Evolutionary conservation across 2,888 invertebrate species (phyloP), one percentile per base, ranked within the genome.

Genomic region (Hydroisotoma schaefferi): DNA sequence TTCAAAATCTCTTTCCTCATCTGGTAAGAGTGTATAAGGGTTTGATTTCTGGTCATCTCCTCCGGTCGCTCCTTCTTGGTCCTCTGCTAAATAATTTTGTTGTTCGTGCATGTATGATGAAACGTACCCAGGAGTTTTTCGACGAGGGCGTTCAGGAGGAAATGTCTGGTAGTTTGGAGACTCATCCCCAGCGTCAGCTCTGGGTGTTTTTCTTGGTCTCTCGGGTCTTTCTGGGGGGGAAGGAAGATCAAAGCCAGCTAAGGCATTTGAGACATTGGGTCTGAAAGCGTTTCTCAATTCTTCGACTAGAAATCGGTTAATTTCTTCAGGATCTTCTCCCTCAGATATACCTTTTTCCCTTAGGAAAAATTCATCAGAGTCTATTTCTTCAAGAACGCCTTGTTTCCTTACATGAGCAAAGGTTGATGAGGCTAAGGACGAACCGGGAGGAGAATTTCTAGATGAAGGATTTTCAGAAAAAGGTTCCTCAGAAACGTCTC

Each of bases 281-380:
- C 83, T 81, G 74, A 90, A 86, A 27, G 88, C 88, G 77, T 89
- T 88, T 70, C 87, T 82, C 70, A 90, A 87, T 78, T 90, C 89
- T 54, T 84, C 84, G 73, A 86, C 87, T 58, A 90, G 81, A 74
- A 87, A 88, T 76, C 85, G 83, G 62, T 87, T 86, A 60, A 88
- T 81, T 77, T 87, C 86, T 75, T 89, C 87, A 78, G 89, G 86
- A 77, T 89, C 89, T 74, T 86, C 85, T 2, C 70, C 72, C 40
- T 72, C 72, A 67, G 89, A 88, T 74, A 89, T 85, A 64, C 88
- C 90, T 75, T 87, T 85, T 77, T 87, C 87, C 70, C 90, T 82
- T 63, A 90, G 80, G 76, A 90, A 89, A 80, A 90, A 91, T 79
- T 91, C 90, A 77, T 91, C 90, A 44, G 88, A 87, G 75, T 90